A percentile compares a stretch with the other conserved stretches of the same genome.
Conservation (phyloP, 2,797 vertebrate species). For the Kryptopterus vitreolus region DNA sequence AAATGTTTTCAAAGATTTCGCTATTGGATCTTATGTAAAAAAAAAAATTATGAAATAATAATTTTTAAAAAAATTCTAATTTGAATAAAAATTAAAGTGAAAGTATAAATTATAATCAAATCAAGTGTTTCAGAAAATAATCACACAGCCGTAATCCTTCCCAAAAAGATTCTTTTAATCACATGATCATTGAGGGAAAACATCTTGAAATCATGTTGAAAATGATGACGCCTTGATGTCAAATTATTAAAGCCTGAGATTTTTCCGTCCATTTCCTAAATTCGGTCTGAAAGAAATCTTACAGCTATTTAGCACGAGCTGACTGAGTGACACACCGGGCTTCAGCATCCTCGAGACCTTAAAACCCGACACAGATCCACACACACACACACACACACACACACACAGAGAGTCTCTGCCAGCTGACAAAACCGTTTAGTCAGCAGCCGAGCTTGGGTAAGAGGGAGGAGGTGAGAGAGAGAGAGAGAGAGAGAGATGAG, state of each 20-base stretch:
- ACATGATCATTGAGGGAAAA: background rate
- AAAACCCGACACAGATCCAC: slow-evolving; percentile 70
- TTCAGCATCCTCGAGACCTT: slow-evolving; percentile 63
- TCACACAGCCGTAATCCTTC: background rate
- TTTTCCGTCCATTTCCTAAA: background rate
- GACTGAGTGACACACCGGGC: background rate
- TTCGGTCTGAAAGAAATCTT: background rate
- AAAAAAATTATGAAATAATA: too few species aligned
- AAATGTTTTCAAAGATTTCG: too few species aligned
- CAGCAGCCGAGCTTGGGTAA: slow-evolving; percentile 66
- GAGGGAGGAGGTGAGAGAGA: slow-evolving; percentile 50
- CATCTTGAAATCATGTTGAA: background rate
- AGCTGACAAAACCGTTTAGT: slow-evolving; percentile 82
- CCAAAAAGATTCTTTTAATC: background rate
- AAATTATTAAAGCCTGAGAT: background rate
- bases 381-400: slow-evolving; percentile 71
- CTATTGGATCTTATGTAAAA: too few species aligned
- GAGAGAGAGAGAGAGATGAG: too few species aligned
- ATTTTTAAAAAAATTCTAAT: too few species aligned
- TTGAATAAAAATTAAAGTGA: too few species aligned
- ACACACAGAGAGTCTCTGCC: slow-evolving; percentile 69
- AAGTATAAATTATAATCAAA: too few species aligned
- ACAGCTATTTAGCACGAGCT: background rate
- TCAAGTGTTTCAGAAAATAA: background rate
- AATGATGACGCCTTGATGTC: background rate